Evolutionary conservation across 2,888 invertebrate genomes (phyloP).

Genomic region (Pimpla rufipes): DNA sequence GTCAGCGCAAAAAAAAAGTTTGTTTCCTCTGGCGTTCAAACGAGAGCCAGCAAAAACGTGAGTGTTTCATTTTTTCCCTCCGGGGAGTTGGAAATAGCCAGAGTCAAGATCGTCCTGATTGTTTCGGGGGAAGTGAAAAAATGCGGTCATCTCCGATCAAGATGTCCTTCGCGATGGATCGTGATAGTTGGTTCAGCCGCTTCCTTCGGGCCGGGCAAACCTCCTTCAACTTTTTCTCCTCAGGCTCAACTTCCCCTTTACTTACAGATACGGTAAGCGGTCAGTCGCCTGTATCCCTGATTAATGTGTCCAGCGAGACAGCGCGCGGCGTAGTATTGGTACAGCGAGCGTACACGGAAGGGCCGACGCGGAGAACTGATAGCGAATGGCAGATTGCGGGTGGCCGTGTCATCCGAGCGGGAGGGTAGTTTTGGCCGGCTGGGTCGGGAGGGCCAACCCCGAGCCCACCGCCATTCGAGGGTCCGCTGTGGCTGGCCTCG

Average conservation of each 20-base stretch:
- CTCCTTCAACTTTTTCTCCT: background rate
- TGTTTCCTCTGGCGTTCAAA: background rate
- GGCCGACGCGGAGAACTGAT: slow-evolving; percentile 21
- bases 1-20: background rate
- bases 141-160: slow-evolving; percentile 13
- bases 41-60: background rate
- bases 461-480: slow-evolving; percentile 26
- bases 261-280: slow-evolving; percentile 37
- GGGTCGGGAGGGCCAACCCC: background rate
- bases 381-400: slow-evolving; percentile 53
- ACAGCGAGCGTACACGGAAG: background rate
- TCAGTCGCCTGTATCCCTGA: slow-evolving; percentile 29
- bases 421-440: slow-evolving; percentile 6
- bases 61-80: background rate
- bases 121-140: slow-evolving; percentile 28
- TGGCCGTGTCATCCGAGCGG: slow-evolving; percentile 24
- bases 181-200: slow-evolving; percentile 1
- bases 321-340: slow-evolving; percentile 43
- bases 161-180: slow-evolving; percentile 29
- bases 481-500: slow-evolving; percentile 14
- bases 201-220: background rate
- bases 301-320: slow-evolving; percentile 55
- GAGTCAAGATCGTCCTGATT: slow-evolving; percentile 24
- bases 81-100: background rate
- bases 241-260: slow-evolving; percentile 46